Conservation (phyloP, 2,797 vertebrate genomes). For the Pangasius macronema region DNA sequence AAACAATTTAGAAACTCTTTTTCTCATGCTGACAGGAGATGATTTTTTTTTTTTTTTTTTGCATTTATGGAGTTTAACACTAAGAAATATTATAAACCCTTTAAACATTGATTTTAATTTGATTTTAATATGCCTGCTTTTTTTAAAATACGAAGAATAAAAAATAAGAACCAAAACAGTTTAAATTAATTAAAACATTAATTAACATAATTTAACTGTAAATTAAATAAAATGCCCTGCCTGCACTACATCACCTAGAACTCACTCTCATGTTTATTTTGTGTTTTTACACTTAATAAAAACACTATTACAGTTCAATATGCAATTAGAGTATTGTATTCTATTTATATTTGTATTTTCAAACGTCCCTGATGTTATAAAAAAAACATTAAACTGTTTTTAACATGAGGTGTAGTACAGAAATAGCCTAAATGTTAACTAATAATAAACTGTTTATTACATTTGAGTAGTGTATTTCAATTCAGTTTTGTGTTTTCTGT, state of each 20-base stretch:
- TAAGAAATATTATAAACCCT: not conserved
- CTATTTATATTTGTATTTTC: not conserved
- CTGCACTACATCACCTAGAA: no score
- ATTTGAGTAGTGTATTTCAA: no score
- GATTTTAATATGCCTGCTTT: not conserved
- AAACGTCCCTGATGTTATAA: not conserved
- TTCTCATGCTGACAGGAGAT: not conserved
- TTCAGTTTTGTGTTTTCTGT: not conserved
- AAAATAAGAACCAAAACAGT: not conserved
- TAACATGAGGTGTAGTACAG: not conserved
- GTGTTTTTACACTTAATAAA: no score
- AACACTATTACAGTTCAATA: not conserved
- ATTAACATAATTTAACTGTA: not conserved
- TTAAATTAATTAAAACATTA: not conserved
- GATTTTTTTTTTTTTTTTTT: not conserved
- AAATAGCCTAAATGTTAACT: not conserved
- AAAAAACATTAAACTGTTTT: not conserved
- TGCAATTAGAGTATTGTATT: not conserved
- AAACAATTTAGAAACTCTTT: not conserved
- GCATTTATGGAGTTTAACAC: not conserved
- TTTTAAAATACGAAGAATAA: no score
- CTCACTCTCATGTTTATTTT: no score
- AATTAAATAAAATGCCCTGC: not conserved
- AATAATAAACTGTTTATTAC: not conserved
- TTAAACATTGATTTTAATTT: not conserved